Evolutionary conservation across 2,888 invertebrate species (phyloP).

Genomic region (Rosalia funebris): DNA sequence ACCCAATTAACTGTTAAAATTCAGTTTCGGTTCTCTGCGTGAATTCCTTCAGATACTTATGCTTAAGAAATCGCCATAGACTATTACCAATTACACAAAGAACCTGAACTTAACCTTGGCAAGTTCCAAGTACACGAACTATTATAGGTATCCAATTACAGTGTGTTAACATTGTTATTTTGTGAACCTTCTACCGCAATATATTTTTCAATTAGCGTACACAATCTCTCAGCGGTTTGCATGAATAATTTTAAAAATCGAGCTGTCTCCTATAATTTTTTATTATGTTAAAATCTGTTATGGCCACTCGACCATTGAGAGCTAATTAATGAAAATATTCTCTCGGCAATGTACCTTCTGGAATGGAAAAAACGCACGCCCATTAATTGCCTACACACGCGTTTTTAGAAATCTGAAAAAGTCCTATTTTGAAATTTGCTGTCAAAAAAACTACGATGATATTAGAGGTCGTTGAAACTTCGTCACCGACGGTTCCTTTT

Average conservation of each 20-base stretch:
- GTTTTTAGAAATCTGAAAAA: too few relatives aligned
- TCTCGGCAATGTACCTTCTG: not conserved
- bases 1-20: too few relatives aligned
- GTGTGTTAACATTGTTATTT: not conserved
- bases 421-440: too few relatives aligned
- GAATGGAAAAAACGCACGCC: not conserved
- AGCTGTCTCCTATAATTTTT: not conserved
- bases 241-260: not conserved
- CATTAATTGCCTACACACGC: too few relatives aligned
- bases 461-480: too few relatives aligned
- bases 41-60: too few relatives aligned
- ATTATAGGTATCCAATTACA: not conserved
- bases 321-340: not conserved
- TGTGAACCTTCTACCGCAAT: not conserved
- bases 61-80: too few relatives aligned
- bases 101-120: not conserved
- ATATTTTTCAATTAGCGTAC: not conserved
- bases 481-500: too few relatives aligned
- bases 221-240: not conserved
- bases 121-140: not conserved
- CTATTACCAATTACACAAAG: too few relatives aligned
- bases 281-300: not conserved
- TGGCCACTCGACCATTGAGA: not conserved
- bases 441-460: too few relatives aligned
- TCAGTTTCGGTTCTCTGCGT: too few relatives aligned